These are phyloP conservation scores for Leucosticte australis DNA, from an alignment of 2,113 vertebrate species.

Conservation along the genomic window DNA sequence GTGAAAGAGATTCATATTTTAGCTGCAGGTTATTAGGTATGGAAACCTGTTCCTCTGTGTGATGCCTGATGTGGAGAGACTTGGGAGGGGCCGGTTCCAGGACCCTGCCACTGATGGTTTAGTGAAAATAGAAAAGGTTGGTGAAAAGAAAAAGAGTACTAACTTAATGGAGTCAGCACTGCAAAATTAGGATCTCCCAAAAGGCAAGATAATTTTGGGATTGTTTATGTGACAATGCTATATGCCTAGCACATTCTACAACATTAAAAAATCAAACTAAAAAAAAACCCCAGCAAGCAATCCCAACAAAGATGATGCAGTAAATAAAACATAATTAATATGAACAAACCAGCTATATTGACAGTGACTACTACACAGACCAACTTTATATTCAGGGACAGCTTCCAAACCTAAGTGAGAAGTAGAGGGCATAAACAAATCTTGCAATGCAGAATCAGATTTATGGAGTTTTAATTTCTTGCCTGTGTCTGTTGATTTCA, in stretches of 20 bases:
- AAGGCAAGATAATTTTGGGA: neutral
- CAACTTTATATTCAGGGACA: neutral
- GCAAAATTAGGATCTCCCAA: neutral
- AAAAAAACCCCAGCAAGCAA: neutral
- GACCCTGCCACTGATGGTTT: neutral
- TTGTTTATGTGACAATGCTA: neutral
- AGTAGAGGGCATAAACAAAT: neutral
- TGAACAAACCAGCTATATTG: neutral
- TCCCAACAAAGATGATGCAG: neutral
- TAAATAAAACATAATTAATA: neutral
- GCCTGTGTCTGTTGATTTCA: neutral
- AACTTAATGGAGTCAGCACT: neutral
- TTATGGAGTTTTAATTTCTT: slow-evolving; percentile 7
- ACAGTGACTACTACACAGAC: neutral
- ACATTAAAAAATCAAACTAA: neutral
- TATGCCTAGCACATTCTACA: neutral
- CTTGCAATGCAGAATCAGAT: neutral
- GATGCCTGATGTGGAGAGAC: neutral
- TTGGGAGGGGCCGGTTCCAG: neutral
- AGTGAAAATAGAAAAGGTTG: neutral
- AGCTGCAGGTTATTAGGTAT: neutral
- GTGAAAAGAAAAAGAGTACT: neutral
- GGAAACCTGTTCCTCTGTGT: neutral
- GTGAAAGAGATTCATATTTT: neutral
- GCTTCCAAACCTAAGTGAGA: neutral